Evolutionary conservation across 2,113 vertebrate species (phyloP), one percentile per base, ranked within the genome.

Genomic region (Perca fluviatilis): DNA sequence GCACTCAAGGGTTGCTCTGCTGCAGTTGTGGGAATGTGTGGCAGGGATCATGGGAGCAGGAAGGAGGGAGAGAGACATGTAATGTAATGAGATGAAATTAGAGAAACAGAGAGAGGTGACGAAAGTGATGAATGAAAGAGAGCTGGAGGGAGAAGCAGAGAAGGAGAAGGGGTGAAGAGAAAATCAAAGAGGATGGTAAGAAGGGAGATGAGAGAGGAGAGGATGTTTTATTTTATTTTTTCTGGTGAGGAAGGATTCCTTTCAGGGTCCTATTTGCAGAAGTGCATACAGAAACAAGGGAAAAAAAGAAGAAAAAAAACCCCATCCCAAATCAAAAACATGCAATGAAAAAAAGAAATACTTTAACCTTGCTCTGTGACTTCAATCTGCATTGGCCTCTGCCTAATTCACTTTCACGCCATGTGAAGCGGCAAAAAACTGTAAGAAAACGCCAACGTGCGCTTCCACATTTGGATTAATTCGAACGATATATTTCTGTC

Each of bases 401-500:
- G 6, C 79, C 66, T 83, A 79, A 89, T 81, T 88, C 69, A 85
- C 84, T 93, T 87, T 90, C 81, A 89, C 83, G 86, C 85, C 69
- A 78, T 83, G 27, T 51, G 74, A 84, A 90, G 87, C 58, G 0
- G 46, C 66, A 82, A 77, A 84, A 77, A 62, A 60, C 5, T 7
- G 27, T 56, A 36, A n/a, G 30, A 68, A 71, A 79, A 73, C 25
- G 9, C 30, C 76, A 66, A 66, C 1, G 66, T 47, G 2, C 36
- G 23, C 82, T 46, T 75, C 60, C 58, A 69, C 84, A 74, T 85
- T 88, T 65, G 54, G 60, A 74, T 79, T 92, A 89, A 92, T 94
- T 91, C 50, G 43, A 83, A 87, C 58, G 63, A 93, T 94, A 91
- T 74, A 91, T 91, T 93, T 91, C 80, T 78, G 88, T 89, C 83